Evolutionary conservation across 23 tunicate genomes (phyloP).

Genomic region (Ascidia mentula): DNA sequence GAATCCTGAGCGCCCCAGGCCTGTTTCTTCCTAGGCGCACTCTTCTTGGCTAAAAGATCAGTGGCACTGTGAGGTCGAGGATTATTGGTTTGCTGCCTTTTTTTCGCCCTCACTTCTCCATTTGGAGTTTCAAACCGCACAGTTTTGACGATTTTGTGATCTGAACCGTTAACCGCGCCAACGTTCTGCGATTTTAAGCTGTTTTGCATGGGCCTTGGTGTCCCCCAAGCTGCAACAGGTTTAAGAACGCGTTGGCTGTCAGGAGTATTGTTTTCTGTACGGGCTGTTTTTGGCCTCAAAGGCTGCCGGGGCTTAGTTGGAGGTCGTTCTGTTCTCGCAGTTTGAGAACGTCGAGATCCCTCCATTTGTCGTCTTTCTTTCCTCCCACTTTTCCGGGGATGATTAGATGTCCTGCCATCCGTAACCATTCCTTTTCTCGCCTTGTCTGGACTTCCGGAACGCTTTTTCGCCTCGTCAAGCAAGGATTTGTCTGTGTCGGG

Average conservation of each 20-base stretch:
- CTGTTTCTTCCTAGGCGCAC: not conserved
- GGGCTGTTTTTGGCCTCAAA: not conserved
- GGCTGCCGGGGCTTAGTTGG: not conserved
- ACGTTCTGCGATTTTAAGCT: not conserved
- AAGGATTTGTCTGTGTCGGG: not conserved
- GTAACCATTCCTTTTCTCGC: too few relatives aligned
- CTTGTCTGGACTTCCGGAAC: not conserved
- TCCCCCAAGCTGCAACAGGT: not conserved
- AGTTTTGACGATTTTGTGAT: not conserved
- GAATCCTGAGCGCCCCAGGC: constrained; percentile 38
- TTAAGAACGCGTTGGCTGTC: not conserved
- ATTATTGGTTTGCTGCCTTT: not conserved
- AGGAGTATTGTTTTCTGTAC: not conserved
- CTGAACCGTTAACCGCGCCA: not conserved
- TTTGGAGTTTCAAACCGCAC: not conserved
- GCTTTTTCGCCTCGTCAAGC: not conserved
- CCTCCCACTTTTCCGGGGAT: not conserved
- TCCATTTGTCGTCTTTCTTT: not conserved
- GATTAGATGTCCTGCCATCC: not conserved
- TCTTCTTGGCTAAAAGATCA: not conserved
- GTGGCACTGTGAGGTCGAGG: constrained; percentile 13
- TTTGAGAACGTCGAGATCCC: not conserved
- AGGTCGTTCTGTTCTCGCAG: not conserved
- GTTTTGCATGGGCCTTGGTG: not conserved
- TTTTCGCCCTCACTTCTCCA: not conserved